Percentiles rank a stretch among this genome's conserved stretches.
These are phyloP conservation scores for Ophioninae sp. DNA, from an alignment of 2,888 invertebrate species.

Conservation along the genomic window DNA sequence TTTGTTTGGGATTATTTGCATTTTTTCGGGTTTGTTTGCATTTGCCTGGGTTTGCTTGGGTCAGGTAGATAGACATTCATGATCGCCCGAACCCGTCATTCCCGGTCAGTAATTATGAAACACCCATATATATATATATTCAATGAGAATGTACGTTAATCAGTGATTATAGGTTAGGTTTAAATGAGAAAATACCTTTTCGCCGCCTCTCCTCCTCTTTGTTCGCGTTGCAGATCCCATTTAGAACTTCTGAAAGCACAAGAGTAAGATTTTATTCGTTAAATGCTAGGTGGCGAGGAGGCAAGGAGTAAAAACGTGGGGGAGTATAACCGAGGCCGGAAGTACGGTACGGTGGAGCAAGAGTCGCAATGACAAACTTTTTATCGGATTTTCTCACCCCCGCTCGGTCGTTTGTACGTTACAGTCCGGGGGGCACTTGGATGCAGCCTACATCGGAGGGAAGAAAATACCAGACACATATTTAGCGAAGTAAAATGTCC, in stretches of 20 bases:
- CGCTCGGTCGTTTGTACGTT: slow-evolving; percentile 25
- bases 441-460: slow-evolving; percentile 23
- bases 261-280: slow-evolving; percentile 60
- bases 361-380: slow-evolving; percentile 59
- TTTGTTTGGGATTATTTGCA: too few species aligned
- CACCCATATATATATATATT: not conserved
- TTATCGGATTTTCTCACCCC: slow-evolving; percentile 60
- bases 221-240: slow-evolving; percentile 80
- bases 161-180: not conserved
- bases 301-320: slow-evolving; percentile 26
- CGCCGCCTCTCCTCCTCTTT: slow-evolving; percentile 80
- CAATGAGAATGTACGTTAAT: not conserved
- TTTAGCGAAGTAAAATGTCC: slow-evolving; percentile 26
- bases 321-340: slow-evolving; percentile 52
- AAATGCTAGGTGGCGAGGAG: slow-evolving; percentile 35
- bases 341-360: slow-evolving; percentile 49
- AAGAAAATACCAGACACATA: slow-evolving; percentile 53
- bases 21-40: too few species aligned
- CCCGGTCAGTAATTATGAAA: too few species aligned
- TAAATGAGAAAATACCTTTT: slow-evolving; percentile 74
- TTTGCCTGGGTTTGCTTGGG: too few species aligned
- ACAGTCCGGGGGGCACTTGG: not conserved
- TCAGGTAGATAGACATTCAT: too few species aligned
- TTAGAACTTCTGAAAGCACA: slow-evolving; percentile 79
- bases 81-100: too few species aligned